A percentile compares a stretch with the other conserved stretches of the same genome.
Evolutionary conservation across 2,113 vertebrate species (phyloP).

Genomic region (Gobio gobio): DNA sequence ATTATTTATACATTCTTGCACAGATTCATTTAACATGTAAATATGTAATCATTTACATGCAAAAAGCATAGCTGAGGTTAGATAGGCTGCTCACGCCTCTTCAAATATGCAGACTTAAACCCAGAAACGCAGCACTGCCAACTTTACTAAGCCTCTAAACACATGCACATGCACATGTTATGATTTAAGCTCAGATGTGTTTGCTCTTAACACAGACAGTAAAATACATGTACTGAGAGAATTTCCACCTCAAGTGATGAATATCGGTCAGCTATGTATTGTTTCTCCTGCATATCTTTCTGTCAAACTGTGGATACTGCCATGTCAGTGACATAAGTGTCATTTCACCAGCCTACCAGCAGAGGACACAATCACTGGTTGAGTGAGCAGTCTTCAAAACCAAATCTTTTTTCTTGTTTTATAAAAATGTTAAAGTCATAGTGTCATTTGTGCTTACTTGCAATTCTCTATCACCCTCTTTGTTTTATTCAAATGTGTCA

Average conservation of each 20-base stretch:
- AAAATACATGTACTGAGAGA: neutral
- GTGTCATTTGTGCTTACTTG: neutral
- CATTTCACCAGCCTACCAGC: neutral
- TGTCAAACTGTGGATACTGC: neutral
- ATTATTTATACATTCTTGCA: neutral
- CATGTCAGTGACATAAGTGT: neutral
- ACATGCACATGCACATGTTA: neutral
- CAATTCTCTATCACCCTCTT: neutral
- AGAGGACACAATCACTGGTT: constrained; percentile 31
- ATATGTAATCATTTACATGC: neutral
- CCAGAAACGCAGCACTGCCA: neutral
- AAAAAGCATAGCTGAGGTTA: neutral
- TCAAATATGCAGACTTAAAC: neutral
- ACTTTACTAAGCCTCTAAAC: neutral
- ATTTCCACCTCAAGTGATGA: neutral
- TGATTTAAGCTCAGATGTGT: constrained; percentile 1
- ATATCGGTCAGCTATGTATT: neutral
- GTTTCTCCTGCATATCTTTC: neutral
- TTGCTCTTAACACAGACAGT: neutral
- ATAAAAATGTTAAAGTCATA: neutral
- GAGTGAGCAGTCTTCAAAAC: neutral
- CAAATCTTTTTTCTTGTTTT: too few species aligned
- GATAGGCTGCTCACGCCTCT: neutral
- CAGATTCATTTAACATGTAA: too few species aligned
- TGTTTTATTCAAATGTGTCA: neutral